Base-by-base conservation (phyloP, 2,888 invertebrate genomes). In the Polymixis flavicincta region DNA sequence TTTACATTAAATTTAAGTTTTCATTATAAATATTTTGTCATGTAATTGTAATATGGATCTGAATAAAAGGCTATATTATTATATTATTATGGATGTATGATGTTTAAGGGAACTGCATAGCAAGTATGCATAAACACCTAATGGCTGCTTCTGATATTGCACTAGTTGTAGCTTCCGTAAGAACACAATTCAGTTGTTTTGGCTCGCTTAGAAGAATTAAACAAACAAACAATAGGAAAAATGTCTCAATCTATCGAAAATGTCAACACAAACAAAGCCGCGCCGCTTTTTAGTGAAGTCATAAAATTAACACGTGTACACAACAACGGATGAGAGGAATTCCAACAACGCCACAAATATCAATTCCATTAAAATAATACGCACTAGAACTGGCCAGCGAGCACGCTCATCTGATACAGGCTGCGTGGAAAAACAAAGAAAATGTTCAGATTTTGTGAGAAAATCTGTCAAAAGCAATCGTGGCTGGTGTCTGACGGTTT, bases 251-350 rank as follows among this genome's bases (percentile, higher is more conserved):
- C 9, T 7, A 14, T 48, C 9, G 22, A 28, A 28, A 55, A 48
- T 37, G 11, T 25, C 37, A 48, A 37, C 74, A 66, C 48, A 55
- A 76, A 65, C 17, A 37, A 54, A 64, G 25, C 45, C 22, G 25
- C 14, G 22, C 22, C 1, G 19, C 3, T 66, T 3, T 48, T 17
- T 52, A 22, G 42, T 25, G 32, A 9, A 76, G 66, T 48, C 55
- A 74, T 66, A 37, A 77, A 55, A 37, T 55, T 37, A 48, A 54
- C 48, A 74, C 66, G 55, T 75, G 65, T 37, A 54, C 50, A 55
- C 22, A 57, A 76, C 79, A 66, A 70, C 61, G 45, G 42, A 65
- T 52, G 17, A 32, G 45, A 57, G 69, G 82, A 82, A 79, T 79
- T 82, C 65, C 28, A 66, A 48, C 48, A 48, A 66, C 37, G 77